Percentiles rank a stretch among this genome's conserved stretches.
Evolutionary conservation across 2,888 invertebrate species (phyloP).

Genomic region (Volucella inanis): DNA sequence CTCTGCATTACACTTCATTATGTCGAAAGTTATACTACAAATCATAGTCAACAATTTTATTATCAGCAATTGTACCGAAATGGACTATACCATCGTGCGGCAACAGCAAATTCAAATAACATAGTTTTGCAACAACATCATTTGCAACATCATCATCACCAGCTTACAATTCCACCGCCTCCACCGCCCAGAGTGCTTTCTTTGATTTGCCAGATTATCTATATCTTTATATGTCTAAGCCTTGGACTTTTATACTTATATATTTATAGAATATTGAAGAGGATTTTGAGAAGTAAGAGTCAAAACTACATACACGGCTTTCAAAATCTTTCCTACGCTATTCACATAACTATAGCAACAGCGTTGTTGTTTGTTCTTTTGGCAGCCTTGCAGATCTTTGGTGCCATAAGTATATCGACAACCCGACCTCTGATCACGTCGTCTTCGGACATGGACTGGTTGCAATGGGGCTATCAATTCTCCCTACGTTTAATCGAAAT

Average conservation of each 20-base stretch:
- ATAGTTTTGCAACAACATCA: conserved; percentile 78
- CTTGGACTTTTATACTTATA: conserved; percentile 93
- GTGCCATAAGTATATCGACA: conserved; percentile 87
- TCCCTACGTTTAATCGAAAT: conserved; percentile 93
- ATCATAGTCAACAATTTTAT: conserved; percentile 80
- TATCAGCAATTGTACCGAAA: conserved; percentile 80
- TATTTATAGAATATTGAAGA: conserved; percentile 90
- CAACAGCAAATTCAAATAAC: conserved; percentile 74
- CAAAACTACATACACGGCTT: conserved; percentile 91
- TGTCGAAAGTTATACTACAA: conserved; percentile 85
- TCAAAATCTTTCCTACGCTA: conserved; percentile 92
- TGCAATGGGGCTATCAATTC: conserved; percentile 96
- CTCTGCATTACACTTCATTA: conserved; percentile 93
- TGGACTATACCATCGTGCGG: conserved; percentile 62
- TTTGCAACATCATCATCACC: conserved; percentile 75
- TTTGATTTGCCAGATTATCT: conserved; percentile 92
- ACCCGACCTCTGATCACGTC: conserved; percentile 79
- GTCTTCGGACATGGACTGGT: conserved; percentile 89
- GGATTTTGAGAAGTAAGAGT: conserved; percentile 89
- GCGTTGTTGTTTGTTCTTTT: conserved; percentile 92
- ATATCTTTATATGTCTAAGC: conserved; percentile 92
- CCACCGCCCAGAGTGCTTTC: conserved; percentile 86
- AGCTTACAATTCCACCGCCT: conserved; percentile 77
- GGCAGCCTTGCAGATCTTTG: conserved; percentile 93
- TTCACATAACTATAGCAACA: conserved; percentile 94